Base-by-base conservation (phyloP, 2,888 invertebrate species). In the Athrips mouffetella region DNA sequence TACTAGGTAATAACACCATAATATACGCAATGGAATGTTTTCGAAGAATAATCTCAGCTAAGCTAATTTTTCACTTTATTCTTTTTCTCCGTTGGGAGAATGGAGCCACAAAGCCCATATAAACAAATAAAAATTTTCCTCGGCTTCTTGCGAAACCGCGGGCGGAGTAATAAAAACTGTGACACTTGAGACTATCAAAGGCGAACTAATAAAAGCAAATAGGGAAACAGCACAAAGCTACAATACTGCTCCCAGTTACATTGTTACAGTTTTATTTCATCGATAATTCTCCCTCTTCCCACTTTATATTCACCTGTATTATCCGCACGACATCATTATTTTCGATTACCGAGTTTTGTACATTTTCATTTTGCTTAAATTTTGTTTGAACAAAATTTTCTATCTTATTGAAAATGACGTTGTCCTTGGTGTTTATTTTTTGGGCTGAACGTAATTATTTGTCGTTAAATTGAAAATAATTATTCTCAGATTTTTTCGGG, bases 141-240 rank as follows among this genome's bases (percentile, higher is more conserved):
- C 60, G 65, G 59, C 60, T 63, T 62, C 60, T 63, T 58, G 54
- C 58, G 57, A 30, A 21, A 31, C 60, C 57, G 58, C 62, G 63
- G 65, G 69, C 58, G 61, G 58, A 58, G 65, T 69, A 63, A 68
- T 77, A 77, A 80, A 80, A 81, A 76, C 72, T 68, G 65, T 71
- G 72, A 70, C 76, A 77, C 76, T 75, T 70, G 65, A 62, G 65
- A 66, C 74, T 73, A 77, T 79, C 77, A 79, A 76, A 80, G 71
- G 70, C 68, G 60, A 60, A 69, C 72, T 76, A 80, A 80, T 80
- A 80, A 80, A 81, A 77, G 69, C 67, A 70, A 75, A 73, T 67
- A 68, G 66, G 70, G 67, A 73, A 68, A 68, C 67, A 72, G 72
- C 67, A 63, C 30, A 51, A 48, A 68, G 70, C 70, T 67, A 73